Conservation (phyloP, 1,140 invertebrate genomes). For the Eubasilissa regina region DNA sequence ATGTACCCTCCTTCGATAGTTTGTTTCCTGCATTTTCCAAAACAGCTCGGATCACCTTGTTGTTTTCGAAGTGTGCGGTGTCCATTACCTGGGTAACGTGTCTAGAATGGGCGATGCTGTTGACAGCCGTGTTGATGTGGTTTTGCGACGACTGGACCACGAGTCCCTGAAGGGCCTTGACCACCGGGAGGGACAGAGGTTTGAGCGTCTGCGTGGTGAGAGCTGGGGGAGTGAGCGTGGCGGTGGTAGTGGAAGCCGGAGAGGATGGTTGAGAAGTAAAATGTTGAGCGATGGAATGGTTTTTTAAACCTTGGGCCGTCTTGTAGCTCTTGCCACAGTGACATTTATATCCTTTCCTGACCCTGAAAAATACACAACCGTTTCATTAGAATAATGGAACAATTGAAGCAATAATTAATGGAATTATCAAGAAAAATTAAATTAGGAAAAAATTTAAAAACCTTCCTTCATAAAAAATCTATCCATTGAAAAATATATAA, state of each 20-base stretch:
- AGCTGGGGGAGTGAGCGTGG: constrained; percentile 49
- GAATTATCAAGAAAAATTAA: no score
- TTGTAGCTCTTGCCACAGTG: constrained; percentile 89
- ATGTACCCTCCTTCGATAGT: constrained; percentile 64
- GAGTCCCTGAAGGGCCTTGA: constrained; percentile 54
- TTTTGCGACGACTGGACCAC: constrained; percentile 52
- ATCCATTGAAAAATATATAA: no score
- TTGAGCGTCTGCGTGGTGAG: constrained; percentile 49
- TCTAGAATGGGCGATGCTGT: background rate
- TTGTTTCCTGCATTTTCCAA: constrained; percentile 52
- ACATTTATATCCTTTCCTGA: constrained; percentile 85
- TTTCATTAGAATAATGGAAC: background rate
- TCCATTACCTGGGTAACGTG: constrained; percentile 38
- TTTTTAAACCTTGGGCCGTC: constrained; percentile 82
- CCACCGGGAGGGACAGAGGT: constrained; percentile 51
- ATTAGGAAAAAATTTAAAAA: no score
- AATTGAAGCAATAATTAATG: background rate
- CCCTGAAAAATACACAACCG: constrained; percentile 70
- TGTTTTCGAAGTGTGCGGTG: constrained; percentile 62
- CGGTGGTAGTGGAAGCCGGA: constrained; percentile 25
- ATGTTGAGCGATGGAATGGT: constrained; percentile 77
- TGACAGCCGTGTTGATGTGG: constrained; percentile 12
- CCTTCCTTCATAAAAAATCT: no score
- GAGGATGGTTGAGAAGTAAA: constrained; percentile 61
- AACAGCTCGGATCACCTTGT: constrained; percentile 64